Evolutionary conservation across 1,140 invertebrate genomes (phyloP), one percentile per base, ranked within the genome.

Genomic region (Tribolium castaneum): DNA sequence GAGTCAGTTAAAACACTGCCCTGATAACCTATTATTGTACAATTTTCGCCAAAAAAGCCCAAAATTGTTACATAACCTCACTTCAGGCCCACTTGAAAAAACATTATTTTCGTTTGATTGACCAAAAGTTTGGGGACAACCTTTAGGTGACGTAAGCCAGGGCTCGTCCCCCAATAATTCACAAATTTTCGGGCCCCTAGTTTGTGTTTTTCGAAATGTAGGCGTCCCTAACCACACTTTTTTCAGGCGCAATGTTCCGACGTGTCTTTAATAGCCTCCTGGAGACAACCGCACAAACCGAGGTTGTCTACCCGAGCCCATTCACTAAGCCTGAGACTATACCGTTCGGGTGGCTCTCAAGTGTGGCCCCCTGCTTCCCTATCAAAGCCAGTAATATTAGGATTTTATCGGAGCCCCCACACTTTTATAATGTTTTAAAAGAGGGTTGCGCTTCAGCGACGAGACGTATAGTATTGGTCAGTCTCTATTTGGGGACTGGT

Each of bases 401-500:
- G 77, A 90, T 96, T 54, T 91, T 97, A 78, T 88, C 90, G 22
- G 92, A 94, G 82, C 96, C 96, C 2, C 86, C 88, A 45, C 89
- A 90, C 72, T 97, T 96, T 86, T 97, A 97, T 84, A 86, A 92
- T 10, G 92, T 90, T 1, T 83, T 98, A 10, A 84, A 97, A 83
- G 87, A 93, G 45, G 92, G 92, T 86, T 92, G 94, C 81, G 86
- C 87, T 80, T 88, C 86, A 78, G 95, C 97, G 1, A 92, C 92
- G 79, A 88, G 89, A 70, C 91, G 98, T 83, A 95, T 99, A 83
- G 93, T 94, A 0, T 86, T 99, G 59, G 94, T 97, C 1, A 98
- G 98, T 56, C 87, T 99, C 4, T 99, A 99, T 86, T 88, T 99
- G 45, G 98, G 98, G 51, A 98, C 93, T 76, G 97, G 97, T 0